phyloP scores from a whole-genome alignment of 2,113 vertebrate species.

The Amphiprion percula region DNA sequence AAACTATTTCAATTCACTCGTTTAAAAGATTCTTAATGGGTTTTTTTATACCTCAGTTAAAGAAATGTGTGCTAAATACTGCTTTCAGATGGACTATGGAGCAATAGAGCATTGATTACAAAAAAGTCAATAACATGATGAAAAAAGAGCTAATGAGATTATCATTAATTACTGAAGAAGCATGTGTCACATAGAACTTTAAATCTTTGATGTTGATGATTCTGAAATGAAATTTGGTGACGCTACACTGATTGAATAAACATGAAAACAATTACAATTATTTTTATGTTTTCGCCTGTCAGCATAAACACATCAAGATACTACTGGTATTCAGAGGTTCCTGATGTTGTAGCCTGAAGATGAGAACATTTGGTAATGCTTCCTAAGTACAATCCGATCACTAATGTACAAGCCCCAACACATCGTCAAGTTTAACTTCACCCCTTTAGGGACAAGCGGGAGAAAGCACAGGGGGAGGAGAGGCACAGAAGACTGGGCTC shows the following conservation, averaged over 20 bases:
- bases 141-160: background rate
- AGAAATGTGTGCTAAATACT: too few species aligned
- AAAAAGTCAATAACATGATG: too few species aligned
- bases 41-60: background rate
- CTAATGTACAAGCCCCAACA: conserved; percentile 28
- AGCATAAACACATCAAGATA: background rate
- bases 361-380: conserved; percentile 12
- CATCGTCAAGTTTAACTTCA: conserved; percentile 23
- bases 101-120: too few species aligned
- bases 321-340: background rate
- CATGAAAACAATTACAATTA: background rate
- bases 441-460: conserved; percentile 3
- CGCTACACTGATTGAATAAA: background rate
- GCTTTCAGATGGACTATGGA: background rate
- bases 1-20: background rate
- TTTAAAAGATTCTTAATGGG: background rate
- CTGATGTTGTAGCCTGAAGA: conserved; percentile 2
- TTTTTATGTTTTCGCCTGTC: background rate
- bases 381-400: background rate
- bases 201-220: too few species aligned
- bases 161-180: background rate
- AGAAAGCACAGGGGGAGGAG: background rate
- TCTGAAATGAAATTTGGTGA: background rate
- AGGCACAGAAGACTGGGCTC: background rate
- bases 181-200: background rate